Conservation (phyloP, 2,113 vertebrate species). For the Lipophrys pholis region DNA sequence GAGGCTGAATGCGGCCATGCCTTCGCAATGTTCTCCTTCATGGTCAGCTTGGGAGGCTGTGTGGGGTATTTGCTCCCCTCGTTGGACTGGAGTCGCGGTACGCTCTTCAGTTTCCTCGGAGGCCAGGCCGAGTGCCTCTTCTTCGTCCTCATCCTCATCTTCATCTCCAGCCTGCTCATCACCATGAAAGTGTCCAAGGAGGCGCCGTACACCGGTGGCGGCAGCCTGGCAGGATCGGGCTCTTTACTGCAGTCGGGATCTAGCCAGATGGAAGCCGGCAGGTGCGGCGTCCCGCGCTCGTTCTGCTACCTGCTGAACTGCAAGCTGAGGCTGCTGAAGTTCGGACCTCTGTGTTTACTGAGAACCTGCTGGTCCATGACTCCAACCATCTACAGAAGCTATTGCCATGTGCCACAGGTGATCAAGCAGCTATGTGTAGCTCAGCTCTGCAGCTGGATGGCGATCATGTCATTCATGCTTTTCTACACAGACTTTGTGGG, state of each 20-base stretch:
- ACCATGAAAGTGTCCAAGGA: slow-evolving; percentile 85
- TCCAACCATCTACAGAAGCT: slow-evolving; percentile 84
- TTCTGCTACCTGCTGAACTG: slow-evolving; percentile 77
- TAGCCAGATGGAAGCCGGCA: slow-evolving; percentile 30
- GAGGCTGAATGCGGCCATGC: slow-evolving; percentile 82
- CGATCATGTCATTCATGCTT: slow-evolving; percentile 86
- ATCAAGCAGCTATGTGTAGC: slow-evolving; percentile 84
- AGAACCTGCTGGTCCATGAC: slow-evolving; percentile 83
- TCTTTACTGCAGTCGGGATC: slow-evolving; percentile 52
- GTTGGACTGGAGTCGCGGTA: slow-evolving; percentile 81
- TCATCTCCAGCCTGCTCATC: slow-evolving; percentile 80
- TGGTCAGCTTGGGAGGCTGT: slow-evolving; percentile 86
- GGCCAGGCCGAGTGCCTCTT: slow-evolving; percentile 86
- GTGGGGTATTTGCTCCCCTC: slow-evolving; percentile 84
- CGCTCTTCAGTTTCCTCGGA: slow-evolving; percentile 81
- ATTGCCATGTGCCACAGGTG: slow-evolving; percentile 81
- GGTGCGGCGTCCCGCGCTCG: slow-evolving; percentile 58
- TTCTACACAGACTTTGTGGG: slow-evolving; percentile 88
- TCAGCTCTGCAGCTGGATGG: slow-evolving; percentile 88
- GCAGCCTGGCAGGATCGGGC: neutral
- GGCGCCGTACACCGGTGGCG: slow-evolving; percentile 16
- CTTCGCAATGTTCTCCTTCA: slow-evolving; percentile 87
- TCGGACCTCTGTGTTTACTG: slow-evolving; percentile 79
- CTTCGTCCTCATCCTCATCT: slow-evolving; percentile 83
- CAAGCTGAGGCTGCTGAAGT: slow-evolving; percentile 72